These are phyloP conservation scores for Caenorhabditis uteleia DNA, from an alignment of 2,888 invertebrate species.

Conservation along the genomic window DNA sequence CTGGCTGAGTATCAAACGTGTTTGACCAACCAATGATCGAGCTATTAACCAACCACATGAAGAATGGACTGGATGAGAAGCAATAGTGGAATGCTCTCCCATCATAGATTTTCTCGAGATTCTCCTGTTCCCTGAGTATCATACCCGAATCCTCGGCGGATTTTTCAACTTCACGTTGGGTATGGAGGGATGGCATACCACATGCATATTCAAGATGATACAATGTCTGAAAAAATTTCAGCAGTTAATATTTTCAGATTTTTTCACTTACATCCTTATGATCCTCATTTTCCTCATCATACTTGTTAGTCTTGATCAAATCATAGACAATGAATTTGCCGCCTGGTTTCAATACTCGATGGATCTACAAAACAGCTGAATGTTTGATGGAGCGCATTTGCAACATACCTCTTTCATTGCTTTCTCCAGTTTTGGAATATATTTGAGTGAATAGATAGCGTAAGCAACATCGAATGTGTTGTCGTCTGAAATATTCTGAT, in stretches of 20 bases:
- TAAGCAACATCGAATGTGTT: slow-evolving; percentile 59
- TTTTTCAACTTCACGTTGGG: slow-evolving; percentile 57
- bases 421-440: slow-evolving; percentile 60
- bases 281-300: slow-evolving; percentile 52
- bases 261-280: slow-evolving; percentile 48
- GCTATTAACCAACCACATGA: slow-evolving; percentile 67
- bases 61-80: slow-evolving; percentile 60
- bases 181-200: slow-evolving; percentile 67
- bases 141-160: slow-evolving; percentile 35
- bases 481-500: slow-evolving; percentile 14
- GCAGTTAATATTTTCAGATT: slow-evolving; percentile 3
- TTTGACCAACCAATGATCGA: slow-evolving; percentile 42
- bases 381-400: no score
- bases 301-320: slow-evolving; percentile 65
- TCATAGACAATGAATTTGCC: slow-evolving; percentile 67
- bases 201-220: slow-evolving; percentile 61
- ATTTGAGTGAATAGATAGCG: slow-evolving; percentile 67
- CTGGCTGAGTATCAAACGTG: background rate
- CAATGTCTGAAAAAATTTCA: slow-evolving; percentile 31
- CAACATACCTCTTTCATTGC: slow-evolving; percentile 60
- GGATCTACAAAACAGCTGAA: slow-evolving; percentile 21
- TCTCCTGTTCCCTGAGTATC: slow-evolving; percentile 32
- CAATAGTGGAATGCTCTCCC: slow-evolving; percentile 63
- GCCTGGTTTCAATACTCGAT: slow-evolving; percentile 58
- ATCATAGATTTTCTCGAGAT: slow-evolving; percentile 40